Conservation (phyloP, 2,888 invertebrate species). For the Cephus spinipes region DNA sequence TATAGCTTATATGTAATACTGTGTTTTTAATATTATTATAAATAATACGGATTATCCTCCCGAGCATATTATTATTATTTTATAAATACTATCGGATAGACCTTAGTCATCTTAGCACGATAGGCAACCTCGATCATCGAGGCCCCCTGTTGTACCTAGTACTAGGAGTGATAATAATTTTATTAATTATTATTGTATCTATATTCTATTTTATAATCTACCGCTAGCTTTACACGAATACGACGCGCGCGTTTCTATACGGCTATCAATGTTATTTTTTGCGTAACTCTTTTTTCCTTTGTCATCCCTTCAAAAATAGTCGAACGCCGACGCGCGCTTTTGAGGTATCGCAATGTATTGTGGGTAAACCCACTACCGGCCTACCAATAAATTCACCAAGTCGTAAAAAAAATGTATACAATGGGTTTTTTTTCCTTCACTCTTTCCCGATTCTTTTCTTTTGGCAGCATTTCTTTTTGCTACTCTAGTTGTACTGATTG, state of each 20-base stretch:
- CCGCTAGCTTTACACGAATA: conserved; percentile 27
- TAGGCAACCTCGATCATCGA: conserved; percentile 31
- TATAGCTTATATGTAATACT: conserved; percentile 52
- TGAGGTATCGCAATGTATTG: conserved; percentile 58
- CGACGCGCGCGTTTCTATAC: conserved; percentile 8
- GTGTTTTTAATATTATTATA: conserved; percentile 55
- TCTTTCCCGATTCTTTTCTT: background rate
- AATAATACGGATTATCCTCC: conserved; percentile 41
- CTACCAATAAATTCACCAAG: conserved; percentile 61
- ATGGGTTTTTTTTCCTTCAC: background rate
- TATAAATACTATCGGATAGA: conserved; percentile 38
- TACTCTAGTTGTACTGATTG: background rate
- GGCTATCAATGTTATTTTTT: background rate
- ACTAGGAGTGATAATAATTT: conserved; percentile 62
- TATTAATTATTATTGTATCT: conserved; percentile 37
- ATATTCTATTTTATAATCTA: conserved; percentile 27
- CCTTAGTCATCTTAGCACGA: conserved; percentile 24
- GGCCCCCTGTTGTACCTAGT: conserved; percentile 57
- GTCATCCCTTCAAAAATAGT: conserved; percentile 19
- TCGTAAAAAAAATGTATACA: conserved; percentile 44
- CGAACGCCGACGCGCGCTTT: conserved; percentile 40
- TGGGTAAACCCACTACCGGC: conserved; percentile 53
- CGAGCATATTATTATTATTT: conserved; percentile 38
- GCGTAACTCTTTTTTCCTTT: conserved; percentile 15
- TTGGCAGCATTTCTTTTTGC: background rate